Evolutionary conservation across 2,888 invertebrate genomes (phyloP), one percentile per base, ranked within the genome.

Genomic region (Cheilosia pagana): DNA sequence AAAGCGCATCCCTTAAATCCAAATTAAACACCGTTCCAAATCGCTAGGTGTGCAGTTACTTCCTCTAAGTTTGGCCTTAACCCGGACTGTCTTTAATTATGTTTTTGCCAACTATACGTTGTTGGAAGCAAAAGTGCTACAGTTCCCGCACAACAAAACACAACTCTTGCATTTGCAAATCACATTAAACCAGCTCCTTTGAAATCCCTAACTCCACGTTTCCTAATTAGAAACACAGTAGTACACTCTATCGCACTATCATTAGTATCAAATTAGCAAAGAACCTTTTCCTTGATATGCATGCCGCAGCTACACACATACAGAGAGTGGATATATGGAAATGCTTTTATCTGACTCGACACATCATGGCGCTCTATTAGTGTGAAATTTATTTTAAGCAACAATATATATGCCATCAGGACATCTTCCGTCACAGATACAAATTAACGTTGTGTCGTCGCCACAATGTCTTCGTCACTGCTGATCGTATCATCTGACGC

Each of bases 221-320:
- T 31, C 43, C 21, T 53, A 55, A 74, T 55, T 21, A 55, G 53
- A 43, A 63, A 74, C 55, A 74, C 55, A 35, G 23, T 55, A 60
- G 3, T 25, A 31, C 72, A 74, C 72, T 63, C 19, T 14, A 21
- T 19, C 16, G 21, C 55, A 31, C 45, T 68, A 45, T 57, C 39
- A 25, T 59, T 25, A 59, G 39, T 19, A 59, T 59, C 19, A 43
- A 71, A 59, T 70, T 59, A 70, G 48, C 70, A 50, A n/a, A 21
- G 14, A 5, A 41, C 19, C 57, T 28, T 53, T 31, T n/a, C 50
- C 35, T 63, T 35, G 21, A 35, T 50, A 50, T 35, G 35, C 63
- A 63, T 35, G 35, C 35, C 3, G 2, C 31, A 31, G 23, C 39
- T 16, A 65, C 52, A 39, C 25, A 52, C 52, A 25, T 39, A 35